Conservation (phyloP, 2,797 vertebrate species). For the Acridotheres tristis region DNA sequence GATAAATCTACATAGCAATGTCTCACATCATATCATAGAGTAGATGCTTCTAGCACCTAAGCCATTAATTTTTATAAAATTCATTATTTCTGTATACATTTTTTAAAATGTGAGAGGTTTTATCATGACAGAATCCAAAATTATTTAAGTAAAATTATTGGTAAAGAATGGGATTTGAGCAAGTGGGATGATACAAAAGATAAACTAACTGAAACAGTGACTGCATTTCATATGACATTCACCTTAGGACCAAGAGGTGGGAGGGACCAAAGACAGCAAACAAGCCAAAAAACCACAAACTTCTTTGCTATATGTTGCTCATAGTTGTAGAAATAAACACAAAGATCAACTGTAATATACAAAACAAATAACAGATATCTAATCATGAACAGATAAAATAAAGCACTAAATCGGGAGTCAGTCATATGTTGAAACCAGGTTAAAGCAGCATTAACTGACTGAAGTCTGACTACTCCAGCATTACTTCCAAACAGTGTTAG, state of each 20-base stretch:
- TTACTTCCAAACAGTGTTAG: not conserved
- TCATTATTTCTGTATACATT: not conserved
- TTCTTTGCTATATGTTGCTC: not conserved
- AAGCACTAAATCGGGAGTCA: not conserved
- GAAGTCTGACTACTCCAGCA: slow-evolving; percentile 15
- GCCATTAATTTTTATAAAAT: not conserved
- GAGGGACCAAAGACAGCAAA: not conserved
- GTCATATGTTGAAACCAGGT: not conserved
- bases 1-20: not conserved
- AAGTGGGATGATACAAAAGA: not conserved
- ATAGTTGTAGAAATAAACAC: not conserved
- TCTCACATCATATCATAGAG: not conserved
- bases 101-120: not conserved
- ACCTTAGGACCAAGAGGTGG: not conserved
- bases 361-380: not conserved
- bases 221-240: not conserved
- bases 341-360: not conserved
- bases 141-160: not conserved
- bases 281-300: not conserved
- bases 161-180: not conserved
- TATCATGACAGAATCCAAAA: not conserved
- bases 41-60: not conserved
- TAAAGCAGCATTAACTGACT: slow-evolving; percentile 33
- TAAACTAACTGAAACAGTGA: not conserved
- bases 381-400: not conserved